Conservation (phyloP, 2,113 vertebrate genomes). For the Corvus moneduloides region DNA sequence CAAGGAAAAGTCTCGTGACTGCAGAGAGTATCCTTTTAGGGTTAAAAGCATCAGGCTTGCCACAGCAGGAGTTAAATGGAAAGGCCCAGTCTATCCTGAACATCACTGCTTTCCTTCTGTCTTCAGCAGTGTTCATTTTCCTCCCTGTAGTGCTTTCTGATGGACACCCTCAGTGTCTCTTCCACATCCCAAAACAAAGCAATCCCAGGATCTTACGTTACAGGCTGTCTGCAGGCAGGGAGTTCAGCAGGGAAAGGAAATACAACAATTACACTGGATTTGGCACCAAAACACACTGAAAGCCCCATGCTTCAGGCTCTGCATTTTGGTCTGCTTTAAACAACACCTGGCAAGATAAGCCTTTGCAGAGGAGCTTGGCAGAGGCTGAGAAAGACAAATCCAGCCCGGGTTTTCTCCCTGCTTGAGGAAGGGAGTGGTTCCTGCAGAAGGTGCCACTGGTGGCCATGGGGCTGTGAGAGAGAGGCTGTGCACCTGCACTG, state of each 20-base stretch:
- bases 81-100: neutral
- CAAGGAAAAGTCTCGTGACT: neutral
- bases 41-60: neutral
- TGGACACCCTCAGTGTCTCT: neutral
- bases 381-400: neutral
- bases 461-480: neutral
- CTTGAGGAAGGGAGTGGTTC: neutral
- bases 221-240: neutral
- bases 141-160: neutral
- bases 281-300: neutral
- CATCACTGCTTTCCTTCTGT: neutral
- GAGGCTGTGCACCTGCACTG: neutral
- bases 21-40: neutral
- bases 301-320: neutral
- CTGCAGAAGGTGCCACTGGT: neutral
- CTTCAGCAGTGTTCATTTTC: neutral
- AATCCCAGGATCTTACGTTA: neutral
- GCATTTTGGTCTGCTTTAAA: neutral
- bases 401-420: neutral
- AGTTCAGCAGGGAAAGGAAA: neutral
- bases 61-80: neutral
- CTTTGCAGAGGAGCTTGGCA: neutral
- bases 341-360: neutral
- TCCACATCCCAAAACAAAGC: neutral
- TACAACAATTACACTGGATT: neutral